Base-by-base conservation (phyloP, 2,797 vertebrate species). In the Microcaecilia unicolor region DNA sequence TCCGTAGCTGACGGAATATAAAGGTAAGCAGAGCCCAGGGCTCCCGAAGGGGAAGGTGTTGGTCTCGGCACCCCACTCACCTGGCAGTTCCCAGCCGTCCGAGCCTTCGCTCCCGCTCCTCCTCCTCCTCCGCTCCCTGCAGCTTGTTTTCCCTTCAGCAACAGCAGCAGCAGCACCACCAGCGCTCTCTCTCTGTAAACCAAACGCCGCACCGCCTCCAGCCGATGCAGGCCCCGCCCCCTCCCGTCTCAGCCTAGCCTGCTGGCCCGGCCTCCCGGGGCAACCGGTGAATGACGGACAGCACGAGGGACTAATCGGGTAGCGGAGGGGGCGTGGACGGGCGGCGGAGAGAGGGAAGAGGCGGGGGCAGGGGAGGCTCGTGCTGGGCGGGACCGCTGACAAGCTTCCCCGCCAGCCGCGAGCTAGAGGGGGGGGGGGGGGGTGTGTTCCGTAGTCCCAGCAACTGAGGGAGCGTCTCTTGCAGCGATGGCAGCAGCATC, bases 51-150 rank as follows among this genome's bases (percentile, higher is more conserved):
- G n/a, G n/a, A n/a, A n/a, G n/a, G n/a, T n/a, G n/a, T n/a, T n/a
- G n/a, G n/a, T n/a, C n/a, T n/a, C n/a, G n/a, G n/a, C n/a, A n/a
- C n/a, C n/a, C n/a, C n/a, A n/a, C n/a, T n/a, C n/a, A n/a, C n/a
- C n/a, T n/a, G n/a, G n/a, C n/a, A n/a, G n/a, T n/a, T n/a, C n/a
- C n/a, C n/a, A n/a, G n/a, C n/a, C n/a, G n/a, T n/a, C n/a, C n/a
- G n/a, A n/a, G n/a, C n/a, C n/a, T n/a, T n/a, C n/a, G n/a, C n/a
- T n/a, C n/a, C n/a, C n/a, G 10, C 23, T 34, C 12, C 15, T 41
- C 37, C 36, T 34, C 40, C 50, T 34, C 26, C 10, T 12, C 34
- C 33, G 42, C 37, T 6, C 13, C 19, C 46, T 5, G 33, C 25
- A 33, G 37, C 43, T 9, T 37, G 10, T n/a, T 22, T 28, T 21